These are phyloP conservation scores for Biston betularia DNA, from an alignment of 2,888 invertebrate genomes.

Conservation along the genomic window DNA sequence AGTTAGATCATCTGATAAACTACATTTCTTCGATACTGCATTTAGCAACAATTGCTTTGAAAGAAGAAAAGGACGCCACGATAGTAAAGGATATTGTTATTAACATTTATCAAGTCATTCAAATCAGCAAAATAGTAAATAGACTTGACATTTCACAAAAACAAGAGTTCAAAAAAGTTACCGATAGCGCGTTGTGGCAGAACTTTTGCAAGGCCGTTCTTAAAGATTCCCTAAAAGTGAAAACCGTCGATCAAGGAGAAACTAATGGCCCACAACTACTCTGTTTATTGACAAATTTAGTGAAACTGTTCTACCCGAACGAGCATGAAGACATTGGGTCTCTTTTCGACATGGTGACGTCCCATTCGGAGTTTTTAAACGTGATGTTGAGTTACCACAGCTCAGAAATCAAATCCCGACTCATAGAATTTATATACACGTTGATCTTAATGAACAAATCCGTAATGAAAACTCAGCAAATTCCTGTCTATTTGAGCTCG, in stretches of 20 bases:
- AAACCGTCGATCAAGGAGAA: constrained; percentile 64
- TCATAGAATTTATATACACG: constrained; percentile 88
- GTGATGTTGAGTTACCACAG: constrained; percentile 86
- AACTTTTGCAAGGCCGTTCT: constrained; percentile 88
- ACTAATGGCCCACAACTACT: constrained; percentile 80
- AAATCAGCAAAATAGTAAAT: constrained; percentile 65
- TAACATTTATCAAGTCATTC: constrained; percentile 66
- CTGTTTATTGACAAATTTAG: constrained; percentile 83
- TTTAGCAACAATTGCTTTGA: constrained; percentile 77
- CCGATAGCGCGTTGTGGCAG: constrained; percentile 83
- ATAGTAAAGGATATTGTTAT: constrained; percentile 58
- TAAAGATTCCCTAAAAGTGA: constrained; percentile 88
- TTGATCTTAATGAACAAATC: constrained; percentile 88
- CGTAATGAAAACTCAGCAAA: constrained; percentile 88
- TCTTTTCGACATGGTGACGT: constrained; percentile 90
- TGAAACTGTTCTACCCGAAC: constrained; percentile 83
- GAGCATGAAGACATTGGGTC: constrained; percentile 80
- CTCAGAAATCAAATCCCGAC: constrained; percentile 84
- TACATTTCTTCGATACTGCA: constrained; percentile 85
- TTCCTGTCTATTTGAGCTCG: constrained; percentile 91
- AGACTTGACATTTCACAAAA: constrained; percentile 54
- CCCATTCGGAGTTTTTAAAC: constrained; percentile 92
- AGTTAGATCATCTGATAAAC: constrained; percentile 77
- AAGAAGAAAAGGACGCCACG: constrained; percentile 67
- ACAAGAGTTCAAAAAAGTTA: constrained; percentile 71